Evolutionary conservation across 2,113 vertebrate genomes (phyloP), one percentile per base, ranked within the genome.

Genomic region (Microtus oregoni): DNA sequence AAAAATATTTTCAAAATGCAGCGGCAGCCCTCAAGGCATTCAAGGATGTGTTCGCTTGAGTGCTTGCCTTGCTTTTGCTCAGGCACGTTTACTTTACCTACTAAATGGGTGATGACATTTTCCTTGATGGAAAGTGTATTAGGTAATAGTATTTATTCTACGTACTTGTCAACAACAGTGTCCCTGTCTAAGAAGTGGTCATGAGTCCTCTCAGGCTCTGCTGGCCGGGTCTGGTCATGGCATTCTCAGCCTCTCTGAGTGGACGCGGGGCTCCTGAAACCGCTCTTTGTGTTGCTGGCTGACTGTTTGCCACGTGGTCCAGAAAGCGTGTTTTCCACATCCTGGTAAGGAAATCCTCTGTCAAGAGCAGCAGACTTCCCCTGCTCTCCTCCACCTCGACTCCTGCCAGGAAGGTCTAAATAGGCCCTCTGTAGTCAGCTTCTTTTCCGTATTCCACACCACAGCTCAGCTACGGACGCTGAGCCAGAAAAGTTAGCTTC

Each of bases 381-480:
- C 94, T 93, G 50, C 44, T 81, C 67, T 97, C 94, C 19, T 90
- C 1, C 82, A 88, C 30, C 82, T 44, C 32, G 52, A 89, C 76
- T 96, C 96, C 94, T 98, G 98, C 98, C 98, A 98, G 97, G 72
- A 97, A 98, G 96, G 82, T 97, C 98, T 98, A 98, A 98, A 98
- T 98, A 89, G 97, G 96, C 30, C 38, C 97, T 98, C 98, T 98
- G 98, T 98, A 96, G 96, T 90, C 50, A 24, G 73, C 55, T 94
- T 91, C 70, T 88, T 63, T 65, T 86, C 67, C 96, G 92, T 97
- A 96, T 97, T 98, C 98, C 96, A 97, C 38, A 22, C 83, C 89
- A 78, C 90, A 98, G 87, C 96, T 98, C 86, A 94, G 68, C 91
- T 91, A 86, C 93, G 90, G 96, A 78, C 92, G 20, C 26, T 10